phyloP scores from a whole-genome alignment of 2,797 vertebrate species.

The Anguilla megastoma region DNA sequence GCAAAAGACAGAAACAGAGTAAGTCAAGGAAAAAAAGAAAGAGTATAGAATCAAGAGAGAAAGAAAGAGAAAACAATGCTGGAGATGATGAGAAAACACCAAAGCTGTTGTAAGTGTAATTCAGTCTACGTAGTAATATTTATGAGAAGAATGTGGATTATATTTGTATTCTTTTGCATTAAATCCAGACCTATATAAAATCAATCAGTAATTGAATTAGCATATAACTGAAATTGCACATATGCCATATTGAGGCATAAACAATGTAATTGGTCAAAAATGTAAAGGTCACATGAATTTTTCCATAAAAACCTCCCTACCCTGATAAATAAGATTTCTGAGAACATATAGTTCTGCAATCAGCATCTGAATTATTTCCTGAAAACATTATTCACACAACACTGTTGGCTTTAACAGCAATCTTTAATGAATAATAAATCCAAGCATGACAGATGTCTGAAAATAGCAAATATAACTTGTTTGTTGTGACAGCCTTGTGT shows the following conservation, averaged over 20 bases:
- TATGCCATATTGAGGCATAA: neutral
- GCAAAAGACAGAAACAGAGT: slow-evolving; percentile 46
- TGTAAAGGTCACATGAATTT: neutral
- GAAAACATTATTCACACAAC: neutral
- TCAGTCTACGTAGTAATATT: neutral
- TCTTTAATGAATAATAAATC: slow-evolving; percentile 3
- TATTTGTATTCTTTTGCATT: neutral
- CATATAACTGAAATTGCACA: neutral
- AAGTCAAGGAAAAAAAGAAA: slow-evolving; percentile 9
- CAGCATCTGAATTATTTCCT: neutral
- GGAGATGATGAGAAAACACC: slow-evolving; percentile 9
- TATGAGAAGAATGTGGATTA: neutral
- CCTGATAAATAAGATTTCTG: neutral
- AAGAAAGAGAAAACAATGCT: slow-evolving; percentile 21
- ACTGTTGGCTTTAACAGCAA: slow-evolving; percentile 6
- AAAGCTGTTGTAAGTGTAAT: neutral
- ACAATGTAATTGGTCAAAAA: neutral
- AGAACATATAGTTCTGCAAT: neutral
- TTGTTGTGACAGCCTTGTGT: neutral
- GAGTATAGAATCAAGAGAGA: slow-evolving; percentile 16
- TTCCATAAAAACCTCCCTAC: neutral
- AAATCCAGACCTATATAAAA: neutral
- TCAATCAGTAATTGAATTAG: neutral
- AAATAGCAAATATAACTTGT: neutral
- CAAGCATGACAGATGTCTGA: slow-evolving; percentile 8